phyloP scores from a whole-genome alignment of 2,113 vertebrate species.

The Gymnarchus niloticus region DNA sequence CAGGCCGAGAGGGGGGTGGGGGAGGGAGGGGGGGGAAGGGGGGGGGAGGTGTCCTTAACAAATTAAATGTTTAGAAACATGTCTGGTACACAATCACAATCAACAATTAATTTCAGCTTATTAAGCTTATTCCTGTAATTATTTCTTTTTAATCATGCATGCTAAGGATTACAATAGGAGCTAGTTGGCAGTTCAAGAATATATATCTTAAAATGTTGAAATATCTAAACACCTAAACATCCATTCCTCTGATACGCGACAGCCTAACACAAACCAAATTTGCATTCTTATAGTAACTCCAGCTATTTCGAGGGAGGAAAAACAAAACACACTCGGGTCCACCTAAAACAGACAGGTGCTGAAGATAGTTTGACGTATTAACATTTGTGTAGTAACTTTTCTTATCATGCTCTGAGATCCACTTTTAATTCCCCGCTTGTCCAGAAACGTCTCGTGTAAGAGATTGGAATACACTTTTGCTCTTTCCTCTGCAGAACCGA shows the following conservation, averaged over 20 bases:
- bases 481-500: constrained; percentile 96
- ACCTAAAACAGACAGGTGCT: constrained; percentile 56
- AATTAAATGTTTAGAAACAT: constrained; percentile 97
- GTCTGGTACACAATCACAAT: constrained; percentile 98
- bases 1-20: constrained; percentile 47
- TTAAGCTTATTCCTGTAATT: constrained; percentile 84
- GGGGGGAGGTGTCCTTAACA: constrained; percentile 71
- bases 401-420: constrained; percentile 69
- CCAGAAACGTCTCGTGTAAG: constrained; percentile 80
- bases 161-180: constrained; percentile 95
- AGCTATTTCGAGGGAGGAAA: constrained; percentile 68
- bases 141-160: constrained; percentile 93
- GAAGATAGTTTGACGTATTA: constrained; percentile 47
- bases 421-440: constrained; percentile 64
- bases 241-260: constrained; percentile 95
- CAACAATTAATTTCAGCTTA: constrained; percentile 84
- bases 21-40: constrained; percentile 27
- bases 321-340: constrained; percentile 52
- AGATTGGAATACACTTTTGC: constrained; percentile 79
- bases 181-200: constrained; percentile 78
- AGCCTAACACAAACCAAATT: constrained; percentile 92
- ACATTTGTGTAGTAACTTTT: constrained; percentile 57
- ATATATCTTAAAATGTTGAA: constrained; percentile 66
- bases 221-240: constrained; percentile 98
- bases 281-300: constrained; percentile 84